These are phyloP conservation scores for Apis cerana DNA, from an alignment of 1,140 invertebrate species.

Conservation along the genomic window DNA sequence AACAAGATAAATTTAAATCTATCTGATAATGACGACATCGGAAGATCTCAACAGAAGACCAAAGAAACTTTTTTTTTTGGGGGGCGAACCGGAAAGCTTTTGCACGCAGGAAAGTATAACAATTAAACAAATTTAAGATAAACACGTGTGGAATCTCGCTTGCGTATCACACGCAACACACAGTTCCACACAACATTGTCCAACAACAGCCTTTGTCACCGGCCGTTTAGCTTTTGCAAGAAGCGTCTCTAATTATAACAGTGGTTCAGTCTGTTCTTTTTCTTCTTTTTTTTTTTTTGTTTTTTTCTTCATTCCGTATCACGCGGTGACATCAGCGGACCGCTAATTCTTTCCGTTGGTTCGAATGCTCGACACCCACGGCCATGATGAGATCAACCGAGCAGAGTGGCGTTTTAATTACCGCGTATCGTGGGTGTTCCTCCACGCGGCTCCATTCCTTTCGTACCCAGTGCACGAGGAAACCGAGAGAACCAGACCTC, in stretches of 20 bases:
- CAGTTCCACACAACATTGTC: not conserved
- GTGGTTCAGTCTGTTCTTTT: not conserved
- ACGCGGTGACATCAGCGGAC: constrained; percentile 32
- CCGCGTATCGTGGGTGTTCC: constrained; percentile 42
- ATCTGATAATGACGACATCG: no score
- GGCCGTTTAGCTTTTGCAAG: not conserved
- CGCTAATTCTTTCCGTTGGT: constrained; percentile 24
- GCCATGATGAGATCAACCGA: constrained; percentile 34
- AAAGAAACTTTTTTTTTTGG: not conserved
- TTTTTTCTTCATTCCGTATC: not conserved
- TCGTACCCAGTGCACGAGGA: not conserved
- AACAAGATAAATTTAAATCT: no score
- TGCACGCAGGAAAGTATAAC: not conserved
- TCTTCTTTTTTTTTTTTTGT: not conserved
- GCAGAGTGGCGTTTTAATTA: constrained; percentile 36
- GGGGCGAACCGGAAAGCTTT: not conserved
- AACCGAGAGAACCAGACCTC: not conserved
- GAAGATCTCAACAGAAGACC: not conserved
- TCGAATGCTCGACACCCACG: constrained; percentile 39
- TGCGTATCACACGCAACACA: no score
- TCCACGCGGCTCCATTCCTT: constrained; percentile 21
- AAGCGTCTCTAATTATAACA: not conserved
- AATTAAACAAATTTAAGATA: constrained; percentile 1
- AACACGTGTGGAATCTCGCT: not conserved
- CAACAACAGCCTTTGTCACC: not conserved